These are phyloP conservation scores for Mus minutoides DNA, from an alignment of 2,797 vertebrate genomes.

Conservation along the genomic window DNA sequence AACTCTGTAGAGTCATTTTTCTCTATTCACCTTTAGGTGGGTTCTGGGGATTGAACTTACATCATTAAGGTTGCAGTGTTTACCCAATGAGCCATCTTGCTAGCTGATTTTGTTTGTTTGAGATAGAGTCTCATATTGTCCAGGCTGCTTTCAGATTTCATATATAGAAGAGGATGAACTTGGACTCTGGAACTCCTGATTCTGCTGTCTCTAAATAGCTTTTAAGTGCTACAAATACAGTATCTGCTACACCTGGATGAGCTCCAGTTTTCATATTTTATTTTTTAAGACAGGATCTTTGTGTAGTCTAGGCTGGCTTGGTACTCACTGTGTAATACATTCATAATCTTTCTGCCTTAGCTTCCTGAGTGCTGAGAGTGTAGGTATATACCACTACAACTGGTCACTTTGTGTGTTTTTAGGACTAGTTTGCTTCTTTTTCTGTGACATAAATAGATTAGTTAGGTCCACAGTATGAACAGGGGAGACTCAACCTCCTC, in stretches of 20 bases:
- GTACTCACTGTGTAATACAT: background rate
- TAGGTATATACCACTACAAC: background rate
- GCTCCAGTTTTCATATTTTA: background rate
- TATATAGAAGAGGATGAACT: background rate
- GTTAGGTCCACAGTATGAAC: background rate
- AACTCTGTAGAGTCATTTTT: background rate
- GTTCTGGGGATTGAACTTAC: background rate
- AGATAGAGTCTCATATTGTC: background rate
- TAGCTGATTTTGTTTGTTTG: background rate
- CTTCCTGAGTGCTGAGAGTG: background rate
- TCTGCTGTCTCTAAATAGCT: background rate
- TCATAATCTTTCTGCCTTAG: background rate
- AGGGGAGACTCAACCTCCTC: background rate
- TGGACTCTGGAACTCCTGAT: background rate
- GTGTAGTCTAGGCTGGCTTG: background rate
- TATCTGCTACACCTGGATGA: background rate
- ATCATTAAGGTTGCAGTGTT: background rate
- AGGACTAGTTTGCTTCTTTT: background rate
- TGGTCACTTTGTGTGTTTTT: background rate
- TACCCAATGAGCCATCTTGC: background rate
- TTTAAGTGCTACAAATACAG: background rate
- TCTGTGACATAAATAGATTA: background rate
- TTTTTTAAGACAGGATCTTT: background rate
- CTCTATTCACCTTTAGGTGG: background rate
- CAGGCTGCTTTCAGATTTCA: background rate